These are phyloP conservation scores for Cylloceria caligata DNA, from an alignment of 2,888 invertebrate species.

Conservation along the genomic window DNA sequence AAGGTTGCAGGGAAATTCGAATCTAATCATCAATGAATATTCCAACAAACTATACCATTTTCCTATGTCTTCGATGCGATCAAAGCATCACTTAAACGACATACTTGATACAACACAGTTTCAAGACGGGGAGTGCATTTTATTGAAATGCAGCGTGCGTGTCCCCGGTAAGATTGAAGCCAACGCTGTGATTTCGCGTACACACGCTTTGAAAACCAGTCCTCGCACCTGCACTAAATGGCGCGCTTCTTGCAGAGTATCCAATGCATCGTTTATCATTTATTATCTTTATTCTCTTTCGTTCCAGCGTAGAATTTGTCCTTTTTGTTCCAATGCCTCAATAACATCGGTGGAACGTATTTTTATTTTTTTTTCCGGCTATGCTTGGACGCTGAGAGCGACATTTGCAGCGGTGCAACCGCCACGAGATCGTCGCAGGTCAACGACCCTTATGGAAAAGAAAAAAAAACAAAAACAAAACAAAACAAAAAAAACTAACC, in stretches of 20 bases:
- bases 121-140: background rate
- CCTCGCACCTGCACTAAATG: conserved; percentile 29
- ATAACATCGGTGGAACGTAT: background rate
- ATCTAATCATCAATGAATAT: background rate
- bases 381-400: background rate
- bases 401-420: conserved; percentile 1
- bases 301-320: conserved; percentile 11
- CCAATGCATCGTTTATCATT: background rate
- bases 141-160: conserved; percentile 2
- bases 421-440: background rate
- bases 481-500: conserved; percentile 17
- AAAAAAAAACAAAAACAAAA: too few species aligned
- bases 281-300: background rate
- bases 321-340: conserved; percentile 12
- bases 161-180: background rate
- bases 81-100: background rate
- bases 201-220: conserved; percentile 32
- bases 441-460: background rate
- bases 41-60: background rate
- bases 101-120: background rate
- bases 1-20: background rate
- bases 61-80: background rate
- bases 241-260: background rate
- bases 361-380: background rate
- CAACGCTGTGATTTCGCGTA: conserved; percentile 7